Conservation (phyloP, 2,888 invertebrate genomes). For the Phalangium opilio region DNA sequence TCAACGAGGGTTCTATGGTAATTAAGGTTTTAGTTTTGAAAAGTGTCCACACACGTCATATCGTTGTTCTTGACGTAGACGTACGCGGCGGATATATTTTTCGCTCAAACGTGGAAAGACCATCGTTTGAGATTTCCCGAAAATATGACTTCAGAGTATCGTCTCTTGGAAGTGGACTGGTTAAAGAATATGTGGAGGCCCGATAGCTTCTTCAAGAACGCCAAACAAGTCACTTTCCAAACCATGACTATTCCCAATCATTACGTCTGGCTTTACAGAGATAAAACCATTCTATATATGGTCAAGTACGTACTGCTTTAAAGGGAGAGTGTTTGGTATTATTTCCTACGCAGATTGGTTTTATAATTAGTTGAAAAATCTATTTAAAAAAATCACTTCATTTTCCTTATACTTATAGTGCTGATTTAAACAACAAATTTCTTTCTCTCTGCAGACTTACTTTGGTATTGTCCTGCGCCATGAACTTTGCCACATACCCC, state of each 20-base stretch:
- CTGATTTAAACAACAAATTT: too few relatives aligned
- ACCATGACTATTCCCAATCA: slow-evolving; percentile 91
- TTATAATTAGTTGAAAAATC: too few relatives aligned
- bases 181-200: slow-evolving; percentile 19
- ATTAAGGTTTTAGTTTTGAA: slow-evolving; percentile 13
- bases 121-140: slow-evolving; percentile 71
- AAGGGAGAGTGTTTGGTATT: too few relatives aligned
- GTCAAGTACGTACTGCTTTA: slow-evolving; percentile 70
- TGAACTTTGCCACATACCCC: slow-evolving; percentile 86
- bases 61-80: slow-evolving; percentile 42
- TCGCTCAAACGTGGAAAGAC: slow-evolving; percentile 85
- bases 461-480: slow-evolving; percentile 74
- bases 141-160: slow-evolving; percentile 64
- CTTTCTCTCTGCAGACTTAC: slow-evolving; percentile 47
- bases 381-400: too few relatives aligned
- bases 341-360: too few relatives aligned
- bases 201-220: slow-evolving; percentile 20
- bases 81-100: slow-evolving; percentile 80
- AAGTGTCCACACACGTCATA: neutral
- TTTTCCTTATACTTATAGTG: too few relatives aligned
- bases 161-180: slow-evolving; percentile 23
- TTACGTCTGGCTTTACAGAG: slow-evolving; percentile 78
- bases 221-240: slow-evolving; percentile 78
- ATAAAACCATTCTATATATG: slow-evolving; percentile 81
- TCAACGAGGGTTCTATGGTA: slow-evolving; percentile 90